Conservation (phyloP, 2,888 invertebrate genomes). For the Priocnemis perturbator region DNA sequence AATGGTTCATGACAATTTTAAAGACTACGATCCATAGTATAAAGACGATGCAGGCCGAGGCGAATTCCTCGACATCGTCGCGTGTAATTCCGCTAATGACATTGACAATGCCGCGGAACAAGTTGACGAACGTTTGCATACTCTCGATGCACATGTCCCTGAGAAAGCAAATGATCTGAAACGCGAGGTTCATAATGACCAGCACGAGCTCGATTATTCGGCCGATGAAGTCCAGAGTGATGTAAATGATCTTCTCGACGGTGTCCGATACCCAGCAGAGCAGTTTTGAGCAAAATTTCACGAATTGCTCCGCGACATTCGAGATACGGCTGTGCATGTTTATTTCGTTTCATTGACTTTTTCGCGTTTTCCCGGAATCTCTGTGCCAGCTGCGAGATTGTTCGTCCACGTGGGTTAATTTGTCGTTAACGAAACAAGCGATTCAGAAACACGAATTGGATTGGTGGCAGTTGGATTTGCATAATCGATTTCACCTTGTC, state of each 20-base stretch:
- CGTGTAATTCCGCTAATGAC: conserved; percentile 60
- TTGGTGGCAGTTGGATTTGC: too few relatives aligned
- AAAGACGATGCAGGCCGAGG: conserved; percentile 63
- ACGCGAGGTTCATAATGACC: conserved; percentile 60
- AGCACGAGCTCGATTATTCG: conserved; percentile 62
- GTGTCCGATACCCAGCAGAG: conserved; percentile 65
- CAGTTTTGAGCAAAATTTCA: conserved; percentile 51
- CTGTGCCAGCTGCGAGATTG: too few relatives aligned
- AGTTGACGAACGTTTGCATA: conserved; percentile 64
- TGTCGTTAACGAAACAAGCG: too few relatives aligned
- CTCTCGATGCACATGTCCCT: conserved; percentile 63
- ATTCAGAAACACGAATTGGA: too few relatives aligned
- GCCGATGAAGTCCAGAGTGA: conserved; percentile 60
- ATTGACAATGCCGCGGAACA: conserved; percentile 63
- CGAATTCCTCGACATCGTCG: conserved; percentile 68
- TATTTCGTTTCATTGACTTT: too few relatives aligned
- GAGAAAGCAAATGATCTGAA: conserved; percentile 63
- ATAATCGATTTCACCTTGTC: too few relatives aligned
- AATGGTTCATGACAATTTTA: conserved; percentile 51
- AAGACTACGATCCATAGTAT: conserved; percentile 61
- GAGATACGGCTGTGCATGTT: conserved; percentile 48
- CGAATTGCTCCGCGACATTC: conserved; percentile 52
- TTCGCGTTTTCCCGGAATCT: too few relatives aligned
- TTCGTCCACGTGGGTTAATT: too few relatives aligned
- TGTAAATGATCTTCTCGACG: conserved; percentile 58